Evolutionary conservation across 1,140 invertebrate species (phyloP), one percentile per base, ranked within the genome.

Genomic region (Atta colombica): DNA sequence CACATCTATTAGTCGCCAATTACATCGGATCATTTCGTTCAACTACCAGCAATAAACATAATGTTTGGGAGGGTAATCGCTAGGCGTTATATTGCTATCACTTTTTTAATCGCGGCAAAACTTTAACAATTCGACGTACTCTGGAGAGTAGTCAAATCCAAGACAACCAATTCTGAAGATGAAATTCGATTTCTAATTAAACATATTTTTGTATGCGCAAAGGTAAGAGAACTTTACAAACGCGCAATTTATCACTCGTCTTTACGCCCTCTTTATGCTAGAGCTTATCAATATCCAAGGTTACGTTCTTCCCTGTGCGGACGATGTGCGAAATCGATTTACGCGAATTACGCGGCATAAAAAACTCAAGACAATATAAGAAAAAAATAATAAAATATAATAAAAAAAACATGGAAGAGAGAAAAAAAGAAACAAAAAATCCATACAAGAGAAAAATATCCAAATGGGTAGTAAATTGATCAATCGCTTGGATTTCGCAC

Each of bases 1-100:
- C 77, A 91, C 77, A 93, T 92, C 92, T 94, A 94, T 94, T 94
- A 94, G 92, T 94, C 88, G 80, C 86, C 87, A 88, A 93, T 93
- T 89, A 90, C 80, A 78, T 81, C 82, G 53, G 55, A 84, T 74
- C 84, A 87, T 82, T 78, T 91, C 84, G 60, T 86, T 90, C 90
- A 86, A 87, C 89, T 91, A 91, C 87, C 86, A 92, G 92, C 86
- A 92, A 92, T 92, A 88, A 92, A 89, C 77, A 87, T 87, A 91
- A 91, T 86, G 77, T 91, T 63, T 91, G 89, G 89, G 90, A 91
- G 90, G 90, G 88, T 86, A 71, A 71, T 89, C 88, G 74, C 85
- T 91, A 91, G 90, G 88, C 90, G 84, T 88, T 80, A 69, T 35
- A 61, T 82, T 25, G 72, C 86, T 84, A 87, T 87, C 77, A 78